Conservation (phyloP, 2,113 vertebrate species). For the Phaetusa simplex region DNA sequence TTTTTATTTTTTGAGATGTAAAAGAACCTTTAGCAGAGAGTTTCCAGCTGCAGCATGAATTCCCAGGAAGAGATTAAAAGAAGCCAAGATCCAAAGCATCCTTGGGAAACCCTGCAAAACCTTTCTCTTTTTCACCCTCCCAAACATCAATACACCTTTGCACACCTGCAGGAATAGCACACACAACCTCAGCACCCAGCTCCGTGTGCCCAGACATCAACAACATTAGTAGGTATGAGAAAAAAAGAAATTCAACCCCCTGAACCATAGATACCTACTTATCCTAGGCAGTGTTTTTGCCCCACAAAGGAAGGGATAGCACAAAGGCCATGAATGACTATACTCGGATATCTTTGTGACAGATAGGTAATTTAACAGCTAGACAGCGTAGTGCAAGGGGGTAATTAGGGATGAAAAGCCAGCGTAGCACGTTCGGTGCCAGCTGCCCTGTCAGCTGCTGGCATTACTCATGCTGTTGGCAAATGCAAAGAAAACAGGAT, state of each 20-base stretch:
- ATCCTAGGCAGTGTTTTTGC: background rate
- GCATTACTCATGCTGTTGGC: constrained; percentile 15
- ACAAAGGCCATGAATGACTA: background rate
- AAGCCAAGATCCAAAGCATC: background rate
- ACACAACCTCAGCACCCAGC: background rate
- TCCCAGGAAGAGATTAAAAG: background rate
- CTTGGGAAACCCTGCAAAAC: background rate
- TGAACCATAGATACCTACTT: background rate
- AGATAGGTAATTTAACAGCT: background rate
- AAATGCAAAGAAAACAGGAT: constrained; percentile 35
- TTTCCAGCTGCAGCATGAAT: background rate
- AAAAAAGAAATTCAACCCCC: background rate
- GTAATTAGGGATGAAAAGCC: constrained; percentile 47
- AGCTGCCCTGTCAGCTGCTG: constrained; percentile 10
- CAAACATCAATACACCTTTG: background rate
- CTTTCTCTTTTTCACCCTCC: background rate
- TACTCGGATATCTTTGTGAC: background rate
- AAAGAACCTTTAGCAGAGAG: background rate
- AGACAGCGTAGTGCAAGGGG: background rate
- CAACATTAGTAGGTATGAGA: background rate
- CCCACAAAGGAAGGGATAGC: background rate
- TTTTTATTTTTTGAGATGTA: background rate
- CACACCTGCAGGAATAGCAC: background rate
- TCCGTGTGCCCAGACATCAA: background rate
- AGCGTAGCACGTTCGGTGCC: background rate